These are phyloP conservation scores for Zonitis immaculata DNA, from an alignment of 2,888 invertebrate species.

Conservation along the genomic window DNA sequence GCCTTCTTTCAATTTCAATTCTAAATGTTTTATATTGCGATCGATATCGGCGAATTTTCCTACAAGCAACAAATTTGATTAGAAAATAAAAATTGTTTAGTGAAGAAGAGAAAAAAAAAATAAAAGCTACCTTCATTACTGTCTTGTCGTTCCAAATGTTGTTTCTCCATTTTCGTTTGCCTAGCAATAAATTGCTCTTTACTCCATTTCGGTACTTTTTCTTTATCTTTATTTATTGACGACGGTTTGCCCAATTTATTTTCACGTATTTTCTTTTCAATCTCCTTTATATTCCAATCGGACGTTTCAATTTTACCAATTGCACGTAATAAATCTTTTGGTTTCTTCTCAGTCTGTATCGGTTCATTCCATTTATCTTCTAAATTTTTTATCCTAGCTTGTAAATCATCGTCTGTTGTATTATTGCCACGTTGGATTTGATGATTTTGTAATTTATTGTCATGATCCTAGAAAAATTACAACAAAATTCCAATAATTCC, in stretches of 20 bases:
- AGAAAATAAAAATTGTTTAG: too few species aligned
- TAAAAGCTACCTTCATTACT: slow-evolving; percentile 46
- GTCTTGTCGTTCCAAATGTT: slow-evolving; percentile 57
- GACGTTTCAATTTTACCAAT: slow-evolving; percentile 84
- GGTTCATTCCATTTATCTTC: slow-evolving; percentile 70
- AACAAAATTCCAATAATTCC: too few species aligned
- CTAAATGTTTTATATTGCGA: slow-evolving; percentile 64
- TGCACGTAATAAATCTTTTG: slow-evolving; percentile 78
- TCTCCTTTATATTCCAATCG: slow-evolving; percentile 89
- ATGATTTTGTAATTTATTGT: slow-evolving; percentile 29
- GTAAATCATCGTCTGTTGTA: slow-evolving; percentile 55
- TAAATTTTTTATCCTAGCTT: slow-evolving; percentile 64
- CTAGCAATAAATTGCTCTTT: slow-evolving; percentile 72
- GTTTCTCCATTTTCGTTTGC: slow-evolving; percentile 66
- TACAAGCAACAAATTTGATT: too few species aligned
- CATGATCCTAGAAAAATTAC: slow-evolving; percentile 38
- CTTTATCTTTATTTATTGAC: slow-evolving; percentile 55
- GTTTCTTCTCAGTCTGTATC: slow-evolving; percentile 65
- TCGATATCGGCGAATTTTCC: slow-evolving; percentile 70
- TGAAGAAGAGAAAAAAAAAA: slow-evolving; percentile 20
- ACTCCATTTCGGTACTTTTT: slow-evolving; percentile 87
- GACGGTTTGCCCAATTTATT: slow-evolving; percentile 60
- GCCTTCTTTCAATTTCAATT: slow-evolving; percentile 74
- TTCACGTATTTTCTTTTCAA: slow-evolving; percentile 82
- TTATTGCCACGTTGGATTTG: slow-evolving; percentile 31